Base-by-base conservation (phyloP, 2,797 vertebrate genomes). In the Mormyrops boulengeri region DNA sequence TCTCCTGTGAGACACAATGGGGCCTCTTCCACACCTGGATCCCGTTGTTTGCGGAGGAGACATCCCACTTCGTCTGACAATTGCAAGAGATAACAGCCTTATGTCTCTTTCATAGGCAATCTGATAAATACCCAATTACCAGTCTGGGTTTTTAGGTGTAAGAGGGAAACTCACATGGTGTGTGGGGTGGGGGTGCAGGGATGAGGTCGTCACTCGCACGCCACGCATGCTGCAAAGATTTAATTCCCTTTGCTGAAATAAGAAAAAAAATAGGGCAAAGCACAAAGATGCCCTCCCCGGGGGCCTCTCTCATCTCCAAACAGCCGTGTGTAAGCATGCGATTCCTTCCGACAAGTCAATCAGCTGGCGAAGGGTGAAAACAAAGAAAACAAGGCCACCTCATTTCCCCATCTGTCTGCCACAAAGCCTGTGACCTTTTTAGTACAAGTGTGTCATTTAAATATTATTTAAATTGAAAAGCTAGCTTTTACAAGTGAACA, bases 51-150 rank as follows among this genome's bases (percentile, higher is more conserved):
- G 92, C 92, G 93, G 93, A 80, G 90, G 91, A 92, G 89, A 90
- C 93, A 95, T 95, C 95, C 93, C 93, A 96, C 97, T 97, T 96
- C 96, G 96, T 93, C 50, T 96, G 97, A 97, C 97, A 97, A 98
- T 97, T 97, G 96, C 96, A 94, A 96, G 95, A 96, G 97, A 98
- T 98, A 97, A 96, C 95, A 92, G 92, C 92, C 93, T 95, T 94
- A 93, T 95, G 92, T 86, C 92, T 92, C 95, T 97, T 96, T 96
- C 94, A 94, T 95, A 94, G 95, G 95, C 73, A 96, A 97, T 97
- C 97, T 97, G 97, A 98, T 98, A 99, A 99, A 98, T 96, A 97
- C 95, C 95, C 97, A 98, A 98, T 98, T 98, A 97, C 96, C 94
- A 96, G 93, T 91, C 92, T 91, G 95, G 94, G 95, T 95, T 96